Evolutionary conservation across 2,113 vertebrate species (phyloP).

Genomic region (Callopanchax toddi): DNA sequence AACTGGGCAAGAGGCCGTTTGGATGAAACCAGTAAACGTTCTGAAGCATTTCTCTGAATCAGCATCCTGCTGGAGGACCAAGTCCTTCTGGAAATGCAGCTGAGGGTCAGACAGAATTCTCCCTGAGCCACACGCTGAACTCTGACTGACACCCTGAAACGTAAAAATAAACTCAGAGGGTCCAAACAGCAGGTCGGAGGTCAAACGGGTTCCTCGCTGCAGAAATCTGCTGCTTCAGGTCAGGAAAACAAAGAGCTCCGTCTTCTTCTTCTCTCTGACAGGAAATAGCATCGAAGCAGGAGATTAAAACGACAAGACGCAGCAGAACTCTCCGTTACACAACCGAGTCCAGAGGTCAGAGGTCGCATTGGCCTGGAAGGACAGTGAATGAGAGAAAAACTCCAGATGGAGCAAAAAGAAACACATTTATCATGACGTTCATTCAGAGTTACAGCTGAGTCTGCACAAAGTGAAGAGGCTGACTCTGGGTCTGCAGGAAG

Average conservation of each 20-base stretch:
- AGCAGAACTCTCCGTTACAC: constrained; percentile 54
- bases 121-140: too few relatives aligned
- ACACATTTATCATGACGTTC: constrained; percentile 21
- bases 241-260: constrained; percentile 24
- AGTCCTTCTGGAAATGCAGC: too few relatives aligned
- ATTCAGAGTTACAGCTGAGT: constrained; percentile 41
- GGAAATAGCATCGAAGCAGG: constrained; percentile 65
- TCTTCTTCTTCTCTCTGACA: constrained; percentile 17
- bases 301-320: constrained; percentile 67
- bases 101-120: too few relatives aligned
- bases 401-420: constrained; percentile 29
- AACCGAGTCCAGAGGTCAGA: constrained; percentile 30
- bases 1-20: too few relatives aligned
- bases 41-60: too few relatives aligned
- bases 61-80: too few relatives aligned
- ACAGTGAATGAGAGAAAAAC: constrained; percentile 33
- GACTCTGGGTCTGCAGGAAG: not conserved
- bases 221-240: constrained; percentile 1
- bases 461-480: not conserved
- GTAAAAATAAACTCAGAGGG: not conserved
- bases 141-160: not conserved
- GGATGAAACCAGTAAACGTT: too few relatives aligned
- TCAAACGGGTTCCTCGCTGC: not conserved
- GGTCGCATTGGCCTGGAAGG: constrained; percentile 32
- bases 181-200: constrained; percentile 9